These are phyloP conservation scores for Callopanchax toddi DNA, from an alignment of 2,113 vertebrate genomes.

Conservation along the genomic window DNA sequence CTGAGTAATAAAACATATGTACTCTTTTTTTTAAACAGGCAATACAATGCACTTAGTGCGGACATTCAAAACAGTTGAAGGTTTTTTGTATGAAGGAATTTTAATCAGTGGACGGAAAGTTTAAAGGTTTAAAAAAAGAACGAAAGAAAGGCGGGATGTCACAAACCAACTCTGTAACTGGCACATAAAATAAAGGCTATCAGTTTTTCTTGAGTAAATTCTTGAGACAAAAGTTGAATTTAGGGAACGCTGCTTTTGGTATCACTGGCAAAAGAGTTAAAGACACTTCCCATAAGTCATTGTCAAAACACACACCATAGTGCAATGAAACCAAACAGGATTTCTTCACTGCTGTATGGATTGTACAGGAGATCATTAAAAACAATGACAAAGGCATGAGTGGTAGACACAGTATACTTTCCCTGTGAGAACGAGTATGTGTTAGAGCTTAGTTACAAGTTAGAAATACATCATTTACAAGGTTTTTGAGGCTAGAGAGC, in stretches of 20 bases:
- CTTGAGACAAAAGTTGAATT: constrained; percentile 46
- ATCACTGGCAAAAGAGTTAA: constrained; percentile 68
- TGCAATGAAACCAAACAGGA: constrained; percentile 65
- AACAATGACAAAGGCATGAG: constrained; percentile 60
- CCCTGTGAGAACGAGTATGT: constrained; percentile 50
- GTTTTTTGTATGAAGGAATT: constrained; percentile 47
- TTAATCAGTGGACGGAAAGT: constrained; percentile 63
- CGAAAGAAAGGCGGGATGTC: constrained; percentile 48
- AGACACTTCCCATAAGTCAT: constrained; percentile 74
- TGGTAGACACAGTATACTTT: constrained; percentile 58
- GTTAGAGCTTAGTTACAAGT: constrained; percentile 66
- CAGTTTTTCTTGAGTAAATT: constrained; percentile 57
- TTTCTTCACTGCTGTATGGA: constrained; percentile 55
- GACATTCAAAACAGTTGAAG: constrained; percentile 80
- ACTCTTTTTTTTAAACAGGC: constrained; percentile 72
- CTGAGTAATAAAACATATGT: constrained; percentile 78
- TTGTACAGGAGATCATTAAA: constrained; percentile 38
- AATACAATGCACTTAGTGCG: constrained; percentile 84
- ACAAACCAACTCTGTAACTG: constrained; percentile 59
- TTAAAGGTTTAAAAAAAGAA: constrained; percentile 36
- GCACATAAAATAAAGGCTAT: constrained; percentile 72
- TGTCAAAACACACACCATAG: constrained; percentile 69
- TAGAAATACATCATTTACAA: constrained; percentile 76
- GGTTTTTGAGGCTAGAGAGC: constrained; percentile 77
- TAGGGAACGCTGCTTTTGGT: constrained; percentile 67